Evolutionary conservation across 2,888 invertebrate genomes (phyloP), one percentile per base, ranked within the genome.

Genomic region (Vandiemenella viatica): DNA sequence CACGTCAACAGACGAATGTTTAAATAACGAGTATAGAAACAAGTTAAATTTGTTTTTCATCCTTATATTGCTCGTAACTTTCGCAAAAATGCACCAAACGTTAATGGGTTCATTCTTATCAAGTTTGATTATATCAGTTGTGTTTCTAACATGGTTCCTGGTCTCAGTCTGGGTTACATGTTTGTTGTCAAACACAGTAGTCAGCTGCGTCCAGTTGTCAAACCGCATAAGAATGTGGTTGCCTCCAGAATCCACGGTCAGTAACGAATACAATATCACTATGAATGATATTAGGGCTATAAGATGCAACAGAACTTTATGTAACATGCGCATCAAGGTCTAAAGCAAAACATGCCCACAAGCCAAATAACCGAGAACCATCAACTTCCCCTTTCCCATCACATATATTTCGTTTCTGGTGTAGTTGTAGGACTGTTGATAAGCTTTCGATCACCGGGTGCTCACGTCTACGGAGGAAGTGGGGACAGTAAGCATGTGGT

Each of bases 51-150:
- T 75, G 26, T 65, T 61, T 53, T 65, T 67, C 58, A 75, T 65
- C 1, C 72, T 69, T 6, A 72, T 71, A 55, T 70, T 69, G 21
- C 65, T 65, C 1, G 67, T 64, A 21, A 73, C 73, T 64, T 75
- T 75, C 1, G 74, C 74, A 59, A 75, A 75, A 55, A 75, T 75
- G 53, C 74, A 67, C 75, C 75, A 75, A 10, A 75, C 61, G 56
- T 75, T 71, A 51, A 68, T 69, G 45, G 56, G 56, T 52, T 55
- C 51, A 46, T 43, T 50, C 8, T 56, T 37, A 3, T 32, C 19
- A 43, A 13, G 19, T 18, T 32, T 41, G 20, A 20, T 46, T 32
- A n/a, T 10, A 13, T 10, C 32, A 13, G 13, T 10, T 32, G 32
- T 32, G n/a, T n/a, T 32, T 10, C n/a, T 13, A 4, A 4, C n/a